These are phyloP conservation scores for Cephalopholis sonnerati DNA, from an alignment of 2,113 vertebrate species.

Conservation along the genomic window DNA sequence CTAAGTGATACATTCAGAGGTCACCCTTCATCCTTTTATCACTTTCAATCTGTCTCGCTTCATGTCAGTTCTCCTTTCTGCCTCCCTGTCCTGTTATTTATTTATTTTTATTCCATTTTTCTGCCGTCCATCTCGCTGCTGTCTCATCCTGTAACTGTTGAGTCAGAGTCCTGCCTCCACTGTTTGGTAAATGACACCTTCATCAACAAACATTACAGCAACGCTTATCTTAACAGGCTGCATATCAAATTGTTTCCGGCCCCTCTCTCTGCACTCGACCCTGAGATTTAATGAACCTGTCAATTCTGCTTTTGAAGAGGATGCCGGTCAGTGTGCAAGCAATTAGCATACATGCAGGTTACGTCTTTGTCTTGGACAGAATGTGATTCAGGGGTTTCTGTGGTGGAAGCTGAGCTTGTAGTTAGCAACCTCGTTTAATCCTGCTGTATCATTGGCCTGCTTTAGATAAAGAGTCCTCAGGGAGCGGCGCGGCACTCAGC, in stretches of 20 bases:
- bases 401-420: slow-evolving; percentile 10
- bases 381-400: slow-evolving; percentile 11
- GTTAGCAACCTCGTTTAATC: slow-evolving; percentile 27
- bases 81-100: background rate
- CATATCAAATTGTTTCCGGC: slow-evolving; percentile 31
- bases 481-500: slow-evolving; percentile 15
- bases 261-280: background rate
- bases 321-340: background rate
- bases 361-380: background rate
- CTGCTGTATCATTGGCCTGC: slow-evolving; percentile 31
- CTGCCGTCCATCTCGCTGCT: slow-evolving; percentile 37
- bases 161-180: slow-evolving; percentile 40
- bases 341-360: background rate
- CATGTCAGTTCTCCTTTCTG: slow-evolving; percentile 11
- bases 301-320: slow-evolving; percentile 21
- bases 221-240: slow-evolving; percentile 19
- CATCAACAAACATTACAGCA: slow-evolving; percentile 42
- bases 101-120: background rate
- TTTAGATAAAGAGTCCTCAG: slow-evolving; percentile 38
- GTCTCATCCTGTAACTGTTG: slow-evolving; percentile 42
- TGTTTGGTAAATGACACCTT: slow-evolving; percentile 46
- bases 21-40: slow-evolving; percentile 55
- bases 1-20: slow-evolving; percentile 49
- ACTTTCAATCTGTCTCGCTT: slow-evolving; percentile 39
- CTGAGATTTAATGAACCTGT: slow-evolving; percentile 34